Percentiles rank a stretch among this genome's conserved stretches.
These are phyloP conservation scores for Melozone crissalis DNA, from an alignment of 2,113 vertebrate genomes.

Conservation along the genomic window DNA sequence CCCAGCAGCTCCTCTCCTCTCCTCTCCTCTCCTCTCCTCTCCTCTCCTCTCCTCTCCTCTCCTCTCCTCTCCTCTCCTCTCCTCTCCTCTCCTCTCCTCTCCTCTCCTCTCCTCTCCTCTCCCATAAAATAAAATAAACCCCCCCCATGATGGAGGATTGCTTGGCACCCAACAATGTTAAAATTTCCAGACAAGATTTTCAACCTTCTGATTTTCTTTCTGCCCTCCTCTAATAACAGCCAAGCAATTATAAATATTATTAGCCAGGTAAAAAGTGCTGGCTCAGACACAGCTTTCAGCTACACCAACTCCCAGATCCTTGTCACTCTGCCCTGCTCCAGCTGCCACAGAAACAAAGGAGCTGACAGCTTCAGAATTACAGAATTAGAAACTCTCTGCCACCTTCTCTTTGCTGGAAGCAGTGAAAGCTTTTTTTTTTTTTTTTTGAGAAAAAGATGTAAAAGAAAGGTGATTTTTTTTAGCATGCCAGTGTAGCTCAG, in stretches of 20 bases:
- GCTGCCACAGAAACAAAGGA: constrained; percentile 28
- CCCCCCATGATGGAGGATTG: background rate
- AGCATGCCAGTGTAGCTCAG: background rate
- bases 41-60: no score
- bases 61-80: no score
- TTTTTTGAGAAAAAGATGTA: background rate
- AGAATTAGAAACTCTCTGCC: constrained; percentile 17
- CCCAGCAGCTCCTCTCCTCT: background rate
- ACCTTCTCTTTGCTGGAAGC: constrained; percentile 20
- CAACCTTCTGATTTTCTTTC: background rate
- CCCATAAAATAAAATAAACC: no score
- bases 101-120: background rate
- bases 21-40: background rate
- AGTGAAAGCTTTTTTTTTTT: background rate
- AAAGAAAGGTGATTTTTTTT: background rate
- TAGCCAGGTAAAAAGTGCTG: constrained; percentile 15
- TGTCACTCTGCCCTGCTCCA: background rate
- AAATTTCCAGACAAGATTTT: background rate
- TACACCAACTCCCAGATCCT: background rate
- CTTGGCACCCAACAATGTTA: background rate
- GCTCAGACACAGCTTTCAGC: background rate
- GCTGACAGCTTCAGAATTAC: constrained; percentile 36
- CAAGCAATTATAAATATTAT: constrained; percentile 15
- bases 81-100: no score
- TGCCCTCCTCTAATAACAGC: background rate